A percentile compares a stretch with the other conserved stretches of the same genome.
Conservation (phyloP, 1,140 invertebrate genomes). For the Drosophila erecta region DNA sequence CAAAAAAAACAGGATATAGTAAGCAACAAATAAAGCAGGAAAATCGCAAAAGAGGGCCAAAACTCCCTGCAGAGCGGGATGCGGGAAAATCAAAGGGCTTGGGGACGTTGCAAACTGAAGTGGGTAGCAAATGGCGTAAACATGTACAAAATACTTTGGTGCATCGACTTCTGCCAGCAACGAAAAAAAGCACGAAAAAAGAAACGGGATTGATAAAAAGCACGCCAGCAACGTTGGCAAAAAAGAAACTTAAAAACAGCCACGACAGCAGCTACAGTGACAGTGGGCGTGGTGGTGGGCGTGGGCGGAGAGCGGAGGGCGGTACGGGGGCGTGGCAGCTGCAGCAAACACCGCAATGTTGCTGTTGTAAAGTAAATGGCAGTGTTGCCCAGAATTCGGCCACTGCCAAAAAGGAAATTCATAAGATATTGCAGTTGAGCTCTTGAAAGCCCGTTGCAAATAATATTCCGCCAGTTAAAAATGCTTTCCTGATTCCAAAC, state of each 20-base stretch:
- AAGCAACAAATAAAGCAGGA: neutral
- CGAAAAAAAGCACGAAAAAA: conserved; percentile 14
- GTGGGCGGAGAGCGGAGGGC: neutral
- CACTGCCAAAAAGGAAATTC: neutral
- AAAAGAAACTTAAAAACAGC: conserved; percentile 17
- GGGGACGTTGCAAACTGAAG: conserved; percentile 4
- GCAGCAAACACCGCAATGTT: conserved; percentile 41
- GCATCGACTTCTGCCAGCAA: conserved; percentile 28
- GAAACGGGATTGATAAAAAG: conserved; percentile 58
- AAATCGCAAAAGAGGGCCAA: neutral
- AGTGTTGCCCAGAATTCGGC: conserved; percentile 24
- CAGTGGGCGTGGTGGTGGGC: neutral
- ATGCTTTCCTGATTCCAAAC: too few species aligned
- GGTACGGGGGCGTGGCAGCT: conserved; percentile 7
- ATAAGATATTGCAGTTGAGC: too few species aligned
- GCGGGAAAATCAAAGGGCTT: conserved; percentile 17
- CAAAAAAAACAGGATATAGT: neutral
- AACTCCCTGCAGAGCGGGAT: conserved; percentile 1
- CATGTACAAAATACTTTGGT: conserved; percentile 80
- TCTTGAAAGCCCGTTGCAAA: too few species aligned
- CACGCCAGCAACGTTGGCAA: conserved; percentile 25
- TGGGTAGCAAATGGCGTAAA: conserved; percentile 69
- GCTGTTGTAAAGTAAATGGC: conserved; percentile 3
- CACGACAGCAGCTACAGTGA: conserved; percentile 43
- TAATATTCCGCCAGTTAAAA: too few species aligned